A percentile compares a stretch with the other conserved stretches of the same genome.
phyloP scores from a whole-genome alignment of 2,888 invertebrate species.

The Microctonus hyperodae region DNA sequence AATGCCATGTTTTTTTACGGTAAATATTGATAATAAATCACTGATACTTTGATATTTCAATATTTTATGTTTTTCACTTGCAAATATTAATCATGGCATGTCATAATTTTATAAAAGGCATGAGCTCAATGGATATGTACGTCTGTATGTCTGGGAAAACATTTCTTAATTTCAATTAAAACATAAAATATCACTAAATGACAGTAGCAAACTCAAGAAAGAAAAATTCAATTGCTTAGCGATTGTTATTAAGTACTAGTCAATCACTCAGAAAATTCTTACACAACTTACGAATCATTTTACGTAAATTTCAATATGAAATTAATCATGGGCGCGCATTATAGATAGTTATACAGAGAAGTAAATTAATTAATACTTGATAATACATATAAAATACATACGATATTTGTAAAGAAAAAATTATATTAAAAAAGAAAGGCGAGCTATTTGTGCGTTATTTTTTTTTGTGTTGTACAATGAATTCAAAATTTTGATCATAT shows the following conservation, averaged over 20 bases:
- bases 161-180: background rate
- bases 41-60: slow-evolving; percentile 35
- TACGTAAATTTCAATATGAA: background rate
- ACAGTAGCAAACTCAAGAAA: background rate
- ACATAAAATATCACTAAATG: background rate
- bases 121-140: background rate
- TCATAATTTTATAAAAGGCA: background rate
- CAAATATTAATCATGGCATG: background rate
- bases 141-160: background rate
- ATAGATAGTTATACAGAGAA: background rate
- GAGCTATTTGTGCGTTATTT: background rate
- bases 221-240: background rate
- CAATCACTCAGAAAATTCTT: slow-evolving; percentile 4
- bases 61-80: background rate
- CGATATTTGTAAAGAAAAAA: background rate
- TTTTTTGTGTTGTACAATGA: background rate
- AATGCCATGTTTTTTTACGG: slow-evolving; percentile 37
- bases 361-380: slow-evolving; percentile 15
- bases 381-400: slow-evolving; percentile 14
- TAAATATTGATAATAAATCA: slow-evolving; percentile 48
- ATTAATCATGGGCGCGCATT: slow-evolving; percentile 4
- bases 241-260: slow-evolving; percentile 10
- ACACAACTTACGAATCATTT: background rate
- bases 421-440: background rate
- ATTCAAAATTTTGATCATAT: background rate